Evolutionary conservation across 2,888 invertebrate genomes (phyloP).

Genomic region (Phania funesta): DNA sequence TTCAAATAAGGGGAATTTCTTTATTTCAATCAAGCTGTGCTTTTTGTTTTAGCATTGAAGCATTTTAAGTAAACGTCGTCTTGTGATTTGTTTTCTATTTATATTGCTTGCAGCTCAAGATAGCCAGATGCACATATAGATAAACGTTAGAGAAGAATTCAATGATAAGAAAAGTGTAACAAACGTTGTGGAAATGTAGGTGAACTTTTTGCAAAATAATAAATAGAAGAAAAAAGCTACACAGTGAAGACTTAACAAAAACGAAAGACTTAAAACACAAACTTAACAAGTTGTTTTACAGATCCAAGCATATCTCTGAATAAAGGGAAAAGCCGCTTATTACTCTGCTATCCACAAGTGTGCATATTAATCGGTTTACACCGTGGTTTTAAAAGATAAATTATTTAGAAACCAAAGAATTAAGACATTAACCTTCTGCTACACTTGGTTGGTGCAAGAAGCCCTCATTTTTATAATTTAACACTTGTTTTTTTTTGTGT

Average conservation of each 20-base stretch:
- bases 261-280: conserved; percentile 14
- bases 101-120: background rate
- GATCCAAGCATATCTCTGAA: background rate
- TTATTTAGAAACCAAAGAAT: conserved; percentile 15
- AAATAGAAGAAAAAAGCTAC: background rate
- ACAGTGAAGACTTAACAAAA: background rate
- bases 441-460: no score
- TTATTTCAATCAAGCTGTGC: background rate
- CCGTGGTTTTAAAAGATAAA: no score
- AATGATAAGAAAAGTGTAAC: conserved; percentile 35
- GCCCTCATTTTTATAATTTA: no score
- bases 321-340: no score
- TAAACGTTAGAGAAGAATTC: background rate
- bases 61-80: conserved; percentile 35
- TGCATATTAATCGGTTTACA: no score
- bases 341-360: no score
- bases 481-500: no score
- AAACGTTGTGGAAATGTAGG: conserved; percentile 55
- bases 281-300: background rate
- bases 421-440: conserved; percentile 5
- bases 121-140: background rate
- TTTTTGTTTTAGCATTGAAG: conserved; percentile 14
- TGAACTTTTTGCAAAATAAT: conserved; percentile 40
- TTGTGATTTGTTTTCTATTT: background rate
- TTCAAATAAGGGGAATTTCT: background rate